A percentile compares a stretch with the other conserved stretches of the same genome.
Conservation (phyloP, 2,797 vertebrate species). For the Melanogrammus aeglefinus region DNA sequence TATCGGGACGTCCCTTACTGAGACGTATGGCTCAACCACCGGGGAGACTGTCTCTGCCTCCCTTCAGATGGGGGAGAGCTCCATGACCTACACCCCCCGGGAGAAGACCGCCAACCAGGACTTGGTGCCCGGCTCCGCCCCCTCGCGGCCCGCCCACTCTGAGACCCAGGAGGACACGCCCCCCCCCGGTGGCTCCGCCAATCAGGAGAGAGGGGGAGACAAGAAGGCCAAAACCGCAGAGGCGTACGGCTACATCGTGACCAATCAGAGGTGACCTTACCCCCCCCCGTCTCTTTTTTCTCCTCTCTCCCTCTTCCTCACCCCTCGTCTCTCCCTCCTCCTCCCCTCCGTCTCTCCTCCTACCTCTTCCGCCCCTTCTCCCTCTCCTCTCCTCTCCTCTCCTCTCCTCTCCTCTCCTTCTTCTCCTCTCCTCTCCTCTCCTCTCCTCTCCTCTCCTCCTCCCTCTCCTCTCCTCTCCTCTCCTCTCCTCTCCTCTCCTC, state of each 20-base stretch:
- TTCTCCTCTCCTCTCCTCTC: too few species aligned
- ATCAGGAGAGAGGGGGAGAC: slow-evolving; percentile 21
- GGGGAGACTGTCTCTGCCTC: background rate
- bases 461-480: too few species aligned
- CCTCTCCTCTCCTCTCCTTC: too few species aligned
- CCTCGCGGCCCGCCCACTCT: slow-evolving; percentile 15
- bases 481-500: too few species aligned
- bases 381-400: too few species aligned
- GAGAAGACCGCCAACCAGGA: background rate
- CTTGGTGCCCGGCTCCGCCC: background rate
- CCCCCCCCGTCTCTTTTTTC: too few species aligned
- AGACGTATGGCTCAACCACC: background rate
- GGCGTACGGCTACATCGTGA: slow-evolving; percentile 84
- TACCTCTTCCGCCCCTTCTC: too few species aligned
- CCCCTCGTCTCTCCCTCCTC: too few species aligned
- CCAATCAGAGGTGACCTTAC: slow-evolving; percentile 82
- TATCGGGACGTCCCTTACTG: too few species aligned
- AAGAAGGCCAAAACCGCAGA: slow-evolving; percentile 43
- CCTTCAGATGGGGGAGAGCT: slow-evolving; percentile 60
- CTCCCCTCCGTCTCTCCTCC: too few species aligned
- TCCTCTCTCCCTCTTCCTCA: too few species aligned
- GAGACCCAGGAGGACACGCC: slow-evolving; percentile 14
- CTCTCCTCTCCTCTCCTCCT: too few species aligned
- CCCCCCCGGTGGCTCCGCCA: background rate
- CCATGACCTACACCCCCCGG: slow-evolving; percentile 51